These are phyloP conservation scores for Thymelicus acteon DNA, from an alignment of 2,888 invertebrate species.

Conservation along the genomic window DNA sequence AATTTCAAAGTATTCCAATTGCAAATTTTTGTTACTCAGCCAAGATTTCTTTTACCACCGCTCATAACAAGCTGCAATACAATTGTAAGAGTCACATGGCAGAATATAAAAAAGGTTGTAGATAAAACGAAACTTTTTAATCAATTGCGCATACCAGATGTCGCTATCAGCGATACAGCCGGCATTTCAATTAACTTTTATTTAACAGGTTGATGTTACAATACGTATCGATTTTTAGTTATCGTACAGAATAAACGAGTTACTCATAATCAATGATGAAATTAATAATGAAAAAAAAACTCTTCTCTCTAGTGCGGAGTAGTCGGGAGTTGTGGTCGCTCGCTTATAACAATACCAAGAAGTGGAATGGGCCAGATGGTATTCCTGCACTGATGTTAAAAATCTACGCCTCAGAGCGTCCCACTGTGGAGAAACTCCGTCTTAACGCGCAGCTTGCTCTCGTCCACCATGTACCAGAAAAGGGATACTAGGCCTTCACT, in stretches of 20 bases:
- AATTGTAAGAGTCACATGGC: not conserved
- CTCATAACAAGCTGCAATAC: not conserved
- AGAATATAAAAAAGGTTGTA: slow-evolving; percentile 1
- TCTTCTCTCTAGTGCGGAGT: no score
- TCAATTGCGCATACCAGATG: slow-evolving; percentile 19
- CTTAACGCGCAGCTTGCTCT: no score
- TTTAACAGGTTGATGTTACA: slow-evolving; percentile 43
- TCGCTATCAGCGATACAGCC: slow-evolving; percentile 21
- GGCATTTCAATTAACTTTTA: slow-evolving; percentile 50
- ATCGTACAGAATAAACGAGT: slow-evolving; percentile 43
- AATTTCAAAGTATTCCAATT: not conserved
- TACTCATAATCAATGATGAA: not conserved
- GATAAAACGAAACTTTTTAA: slow-evolving; percentile 18
- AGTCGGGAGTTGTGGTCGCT: no score
- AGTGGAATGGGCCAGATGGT: no score
- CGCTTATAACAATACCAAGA: no score
- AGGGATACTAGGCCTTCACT: no score
- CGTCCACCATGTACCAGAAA: no score
- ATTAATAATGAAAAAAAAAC: not conserved
- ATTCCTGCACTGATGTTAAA: no score
- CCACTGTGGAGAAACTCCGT: no score
- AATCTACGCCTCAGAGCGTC: no score
- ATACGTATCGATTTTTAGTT: slow-evolving; percentile 39
- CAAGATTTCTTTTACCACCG: not conserved
- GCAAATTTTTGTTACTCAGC: not conserved